Conservation (phyloP, 1,140 invertebrate genomes). For the Drosophila bifasciata region DNA sequence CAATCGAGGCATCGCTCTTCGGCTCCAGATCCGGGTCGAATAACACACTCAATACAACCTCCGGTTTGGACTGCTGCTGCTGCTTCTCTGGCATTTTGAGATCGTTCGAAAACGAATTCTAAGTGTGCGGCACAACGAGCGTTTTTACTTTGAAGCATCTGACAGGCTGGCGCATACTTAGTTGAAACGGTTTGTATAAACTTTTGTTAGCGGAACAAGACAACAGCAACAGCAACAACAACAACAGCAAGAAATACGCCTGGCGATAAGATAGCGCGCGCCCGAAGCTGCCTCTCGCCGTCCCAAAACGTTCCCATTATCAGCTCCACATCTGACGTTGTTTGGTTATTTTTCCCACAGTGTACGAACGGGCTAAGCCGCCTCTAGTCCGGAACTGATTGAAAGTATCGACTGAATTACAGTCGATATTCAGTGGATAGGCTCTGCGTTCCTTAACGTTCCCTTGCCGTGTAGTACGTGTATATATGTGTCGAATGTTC, state of each 20-base stretch:
- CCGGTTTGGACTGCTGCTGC: constrained; percentile 25
- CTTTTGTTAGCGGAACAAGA: constrained; percentile 56
- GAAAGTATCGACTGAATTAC: constrained; percentile 9
- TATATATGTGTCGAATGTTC: not conserved
- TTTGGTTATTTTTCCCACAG: constrained; percentile 11
- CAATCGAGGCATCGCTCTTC: not conserved
- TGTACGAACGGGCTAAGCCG: constrained; percentile 16
- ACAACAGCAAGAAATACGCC: constrained; percentile 26
- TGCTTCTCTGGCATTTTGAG: constrained; percentile 43
- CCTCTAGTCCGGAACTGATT: constrained; percentile 33
- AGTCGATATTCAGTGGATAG: not conserved
- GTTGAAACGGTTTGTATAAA: constrained; percentile 49
- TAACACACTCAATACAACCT: constrained; percentile 35
- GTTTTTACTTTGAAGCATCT: constrained; percentile 58
- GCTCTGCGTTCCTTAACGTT: too few species aligned
- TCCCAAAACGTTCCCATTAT: constrained; percentile 17
- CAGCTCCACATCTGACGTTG: constrained; percentile 36
- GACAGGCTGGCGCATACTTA: constrained; percentile 58
- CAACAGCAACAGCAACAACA: constrained; percentile 21
- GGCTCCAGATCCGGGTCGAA: constrained; percentile 1
- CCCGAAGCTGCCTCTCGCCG: constrained; percentile 23
- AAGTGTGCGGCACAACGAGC: constrained; percentile 26
- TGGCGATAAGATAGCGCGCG: constrained; percentile 66
- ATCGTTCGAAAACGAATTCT: constrained; percentile 39
- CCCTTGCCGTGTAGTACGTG: too few species aligned